Conservation (phyloP, 1,140 invertebrate species). For the Episyrphus balteatus region DNA sequence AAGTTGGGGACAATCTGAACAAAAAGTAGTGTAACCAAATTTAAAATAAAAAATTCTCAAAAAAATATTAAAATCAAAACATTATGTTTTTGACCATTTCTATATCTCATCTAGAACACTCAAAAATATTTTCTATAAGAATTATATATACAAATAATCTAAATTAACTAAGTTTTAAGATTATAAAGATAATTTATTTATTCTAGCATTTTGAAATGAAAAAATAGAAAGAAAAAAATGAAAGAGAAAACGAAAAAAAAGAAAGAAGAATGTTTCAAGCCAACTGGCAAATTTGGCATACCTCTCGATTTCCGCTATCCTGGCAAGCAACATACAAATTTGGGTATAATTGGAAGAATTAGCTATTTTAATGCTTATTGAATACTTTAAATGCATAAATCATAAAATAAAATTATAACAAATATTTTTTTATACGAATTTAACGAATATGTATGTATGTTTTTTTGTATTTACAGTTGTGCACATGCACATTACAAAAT, state of each 20-base stretch:
- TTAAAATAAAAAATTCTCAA: conserved; percentile 1
- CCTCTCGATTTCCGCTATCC: conserved; percentile 38
- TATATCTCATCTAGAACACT: background rate
- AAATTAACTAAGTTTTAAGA: too few relatives aligned
- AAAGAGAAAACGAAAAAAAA: conserved; percentile 14
- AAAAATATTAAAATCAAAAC: background rate
- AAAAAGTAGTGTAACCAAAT: background rate
- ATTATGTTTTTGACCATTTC: too few relatives aligned
- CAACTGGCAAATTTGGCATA: conserved; percentile 14
- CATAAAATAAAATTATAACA: too few relatives aligned
- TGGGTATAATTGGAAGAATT: conserved; percentile 4
- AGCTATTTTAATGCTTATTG: too few relatives aligned
- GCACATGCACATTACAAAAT: too few relatives aligned
- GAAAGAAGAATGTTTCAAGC: background rate
- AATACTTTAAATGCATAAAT: too few relatives aligned
- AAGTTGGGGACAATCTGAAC: conserved; percentile 92
- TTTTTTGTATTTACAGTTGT: too few relatives aligned
- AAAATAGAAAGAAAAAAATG: conserved; percentile 9
- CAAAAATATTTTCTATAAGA: background rate
- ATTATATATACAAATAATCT: background rate
- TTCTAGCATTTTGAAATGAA: conserved; percentile 48
- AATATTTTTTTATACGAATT: too few relatives aligned
- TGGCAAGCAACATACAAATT: conserved; percentile 37
- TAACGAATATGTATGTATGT: too few relatives aligned
- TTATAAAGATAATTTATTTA: too few relatives aligned